Base-by-base conservation (phyloP, 2,888 invertebrate species). In the Pasiphila rectangulata region DNA sequence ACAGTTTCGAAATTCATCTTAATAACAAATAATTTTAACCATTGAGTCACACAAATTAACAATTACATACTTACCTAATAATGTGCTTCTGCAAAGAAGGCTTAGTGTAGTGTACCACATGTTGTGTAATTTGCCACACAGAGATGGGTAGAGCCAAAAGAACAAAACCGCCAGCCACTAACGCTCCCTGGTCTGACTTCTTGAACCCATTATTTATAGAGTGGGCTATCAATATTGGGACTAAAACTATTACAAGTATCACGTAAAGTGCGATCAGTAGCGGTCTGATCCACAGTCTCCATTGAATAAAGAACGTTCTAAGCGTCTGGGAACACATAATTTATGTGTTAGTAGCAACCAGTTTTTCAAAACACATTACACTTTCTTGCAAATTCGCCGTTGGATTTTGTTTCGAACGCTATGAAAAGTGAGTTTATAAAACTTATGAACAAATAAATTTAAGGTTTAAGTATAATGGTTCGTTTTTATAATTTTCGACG, bases 51-150 rank as follows among this genome's bases (percentile, higher is more conserved):
- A n/a, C n/a, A 27, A 9, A 27, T 27, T 27, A 27, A 3, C 13
- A 27, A 13, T n/a, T 12, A 27, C 21, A 6, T 40, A 44, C 40
- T 9, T 12, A 95, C 94, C 98, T 93, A 61, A 98, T 97, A 53
- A 98, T 96, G 82, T 97, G 96, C 82, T 97, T 96, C 71, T 98
- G 98, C 59, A 98, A 86, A 60, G 92, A 93, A 9, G 98, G 98
- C 71, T 97, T 95, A 0, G 95, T 97, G 70, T 97, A 98, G 79
- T 98, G 94, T 44, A 97, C 94, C 72, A 98, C 93, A 83, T 98
- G 98, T 77, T 97, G 96, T 32, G 95, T 93, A 65, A 98, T 98
- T 83, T 97, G 96, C 94, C 97, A 98, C 64, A 98, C 91, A 30
- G 98, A 96, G 54, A 98, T 94, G 0, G 98, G 98, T 36, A 98